Percentiles rank a stretch among this genome's conserved stretches.
phyloP scores from a whole-genome alignment of 2,888 invertebrate species.

The Petrolisthes manimaculis region DNA sequence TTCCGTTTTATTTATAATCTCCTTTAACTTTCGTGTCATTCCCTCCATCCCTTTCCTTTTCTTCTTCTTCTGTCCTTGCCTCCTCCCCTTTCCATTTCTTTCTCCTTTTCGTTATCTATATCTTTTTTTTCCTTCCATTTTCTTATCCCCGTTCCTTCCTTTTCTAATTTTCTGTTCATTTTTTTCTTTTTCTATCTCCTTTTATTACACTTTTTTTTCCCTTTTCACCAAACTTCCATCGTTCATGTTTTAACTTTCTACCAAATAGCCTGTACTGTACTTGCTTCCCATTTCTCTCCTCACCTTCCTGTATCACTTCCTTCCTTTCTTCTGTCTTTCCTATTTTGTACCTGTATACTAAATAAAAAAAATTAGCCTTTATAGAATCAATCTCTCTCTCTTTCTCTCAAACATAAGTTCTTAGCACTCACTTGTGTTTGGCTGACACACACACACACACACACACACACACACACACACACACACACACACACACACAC shows the following conservation, averaged over 20 bases:
- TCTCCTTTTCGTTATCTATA: not conserved
- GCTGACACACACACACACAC: not conserved
- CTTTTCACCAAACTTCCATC: no score
- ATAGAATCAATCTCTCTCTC: not conserved
- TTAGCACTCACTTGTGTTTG: not conserved
- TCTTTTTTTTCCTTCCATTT: not conserved
- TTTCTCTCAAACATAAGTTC: not conserved
- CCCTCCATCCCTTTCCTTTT: not conserved
- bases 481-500: slow-evolving; percentile 15
- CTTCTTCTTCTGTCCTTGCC: not conserved
- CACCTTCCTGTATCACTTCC: no score
- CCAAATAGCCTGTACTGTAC: no score
- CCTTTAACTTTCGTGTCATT: not conserved
- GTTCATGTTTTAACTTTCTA: no score
- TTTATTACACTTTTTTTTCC: no score
- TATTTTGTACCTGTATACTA: not conserved
- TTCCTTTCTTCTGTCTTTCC: not conserved
- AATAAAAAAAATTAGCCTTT: not conserved
- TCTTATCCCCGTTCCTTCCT: not conserved
- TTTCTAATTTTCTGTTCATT: not conserved
- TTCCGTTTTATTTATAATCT: not conserved
- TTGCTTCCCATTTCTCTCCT: no score
- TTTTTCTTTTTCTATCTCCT: no score
- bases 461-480: not conserved
- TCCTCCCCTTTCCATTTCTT: not conserved